Conservation (phyloP, 2,113 vertebrate genomes). For the Alaudala cheleensis region DNA sequence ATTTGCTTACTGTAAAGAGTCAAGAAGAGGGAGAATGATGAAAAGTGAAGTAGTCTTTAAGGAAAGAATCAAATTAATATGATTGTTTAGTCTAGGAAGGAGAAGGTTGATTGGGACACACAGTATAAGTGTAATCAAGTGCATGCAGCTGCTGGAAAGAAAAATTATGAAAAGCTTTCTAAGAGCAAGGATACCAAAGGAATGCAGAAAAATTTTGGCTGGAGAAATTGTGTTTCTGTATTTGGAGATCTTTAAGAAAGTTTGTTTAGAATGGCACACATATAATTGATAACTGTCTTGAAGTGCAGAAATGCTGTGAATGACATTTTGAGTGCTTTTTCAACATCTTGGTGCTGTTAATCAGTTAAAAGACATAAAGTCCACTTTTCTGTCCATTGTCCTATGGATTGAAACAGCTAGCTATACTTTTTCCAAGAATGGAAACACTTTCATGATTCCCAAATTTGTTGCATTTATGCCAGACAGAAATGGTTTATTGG, state of each 20-base stretch:
- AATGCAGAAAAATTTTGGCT: background rate
- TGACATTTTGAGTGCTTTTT: background rate
- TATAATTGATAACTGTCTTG: background rate
- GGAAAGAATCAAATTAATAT: background rate
- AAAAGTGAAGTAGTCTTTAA: background rate
- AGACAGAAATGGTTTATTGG: background rate
- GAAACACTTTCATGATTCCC: background rate
- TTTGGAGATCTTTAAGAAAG: background rate
- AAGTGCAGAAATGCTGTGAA: background rate
- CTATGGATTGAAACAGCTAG: background rate
- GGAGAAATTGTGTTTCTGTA: background rate
- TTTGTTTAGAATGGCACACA: background rate
- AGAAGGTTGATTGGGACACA: background rate
- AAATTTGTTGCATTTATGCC: background rate
- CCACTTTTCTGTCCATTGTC: background rate
- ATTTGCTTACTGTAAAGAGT: background rate
- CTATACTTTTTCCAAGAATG: background rate
- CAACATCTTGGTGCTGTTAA: background rate
- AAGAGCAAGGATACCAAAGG: background rate
- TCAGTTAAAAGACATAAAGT: background rate
- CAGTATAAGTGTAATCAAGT: background rate
- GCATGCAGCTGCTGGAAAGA: background rate
- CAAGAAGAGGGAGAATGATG: background rate
- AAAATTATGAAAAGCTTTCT: background rate
- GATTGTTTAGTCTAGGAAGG: conserved; percentile 2